Evolutionary conservation across 2,888 invertebrate species (phyloP).

Genomic region (Melinaea marsaeus): DNA sequence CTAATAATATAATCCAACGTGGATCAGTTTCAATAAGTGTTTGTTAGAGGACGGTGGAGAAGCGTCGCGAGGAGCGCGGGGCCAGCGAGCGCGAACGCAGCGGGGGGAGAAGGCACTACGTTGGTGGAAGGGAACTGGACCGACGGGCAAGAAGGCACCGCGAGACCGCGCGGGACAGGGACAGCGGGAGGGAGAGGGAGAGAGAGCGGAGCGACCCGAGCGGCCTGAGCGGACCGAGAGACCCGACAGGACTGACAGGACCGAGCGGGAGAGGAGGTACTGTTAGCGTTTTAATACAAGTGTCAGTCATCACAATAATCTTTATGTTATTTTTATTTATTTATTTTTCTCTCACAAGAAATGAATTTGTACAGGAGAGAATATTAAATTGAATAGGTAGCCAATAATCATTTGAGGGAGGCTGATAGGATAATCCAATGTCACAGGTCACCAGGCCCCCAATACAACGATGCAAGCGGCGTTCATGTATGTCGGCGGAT

Average conservation of each 20-base stretch:
- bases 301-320: too few species aligned
- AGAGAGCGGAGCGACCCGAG: constrained; percentile 24
- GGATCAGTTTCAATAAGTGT: background rate
- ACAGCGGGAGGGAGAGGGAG: constrained; percentile 37
- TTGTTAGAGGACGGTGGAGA: constrained; percentile 84
- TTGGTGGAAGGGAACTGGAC: constrained; percentile 85
- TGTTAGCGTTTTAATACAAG: background rate
- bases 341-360: background rate
- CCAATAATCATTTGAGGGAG: too few species aligned
- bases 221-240: constrained; percentile 21
- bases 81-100: constrained; percentile 80
- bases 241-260: constrained; percentile 13
- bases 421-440: too few species aligned
- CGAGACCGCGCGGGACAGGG: constrained; percentile 66
- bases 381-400: too few species aligned
- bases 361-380: too few species aligned
- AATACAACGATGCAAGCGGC: too few species aligned
- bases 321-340: background rate
- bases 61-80: constrained; percentile 83
- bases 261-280: background rate
- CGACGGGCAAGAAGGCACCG: constrained; percentile 84
- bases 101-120: constrained; percentile 80
- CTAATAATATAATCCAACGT: too few species aligned
- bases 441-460: too few species aligned
- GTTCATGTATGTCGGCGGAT: too few species aligned